A percentile compares a stretch with the other conserved stretches of the same genome.
phyloP scores from a whole-genome alignment of 2,797 vertebrate genomes.

The Pseudochromis fuscus region DNA sequence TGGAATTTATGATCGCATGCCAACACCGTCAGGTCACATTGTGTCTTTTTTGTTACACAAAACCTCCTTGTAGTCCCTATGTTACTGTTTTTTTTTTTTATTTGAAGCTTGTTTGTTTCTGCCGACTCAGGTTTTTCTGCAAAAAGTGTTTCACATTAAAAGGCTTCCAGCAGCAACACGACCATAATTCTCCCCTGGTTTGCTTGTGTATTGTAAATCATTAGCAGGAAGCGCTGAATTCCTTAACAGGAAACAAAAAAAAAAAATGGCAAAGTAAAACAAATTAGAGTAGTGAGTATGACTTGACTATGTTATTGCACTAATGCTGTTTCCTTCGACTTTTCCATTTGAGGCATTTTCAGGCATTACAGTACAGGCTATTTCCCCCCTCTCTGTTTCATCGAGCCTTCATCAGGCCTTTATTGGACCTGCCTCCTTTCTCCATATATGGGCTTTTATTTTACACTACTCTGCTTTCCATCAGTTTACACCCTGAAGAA shows the following conservation, averaged over 20 bases:
- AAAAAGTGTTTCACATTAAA: background rate
- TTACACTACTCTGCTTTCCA: background rate
- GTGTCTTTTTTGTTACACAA: too few relatives aligned
- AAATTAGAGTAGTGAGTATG: background rate
- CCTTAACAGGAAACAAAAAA: background rate
- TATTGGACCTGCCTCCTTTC: background rate
- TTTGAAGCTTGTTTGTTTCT: background rate
- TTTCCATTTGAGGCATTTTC: background rate
- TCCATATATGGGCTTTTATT: conserved; percentile 5
- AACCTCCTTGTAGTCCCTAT: too few relatives aligned
- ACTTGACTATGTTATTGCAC: background rate
- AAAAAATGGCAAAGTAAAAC: background rate
- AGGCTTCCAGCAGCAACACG: background rate
- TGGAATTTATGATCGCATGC: too few relatives aligned
- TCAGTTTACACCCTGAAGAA: conserved; percentile 9
- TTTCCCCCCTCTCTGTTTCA: background rate
- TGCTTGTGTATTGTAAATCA: background rate
- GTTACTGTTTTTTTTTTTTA: background rate
- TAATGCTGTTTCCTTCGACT: background rate
- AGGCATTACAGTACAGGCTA: background rate
- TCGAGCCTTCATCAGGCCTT: background rate
- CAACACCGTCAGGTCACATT: too few relatives aligned
- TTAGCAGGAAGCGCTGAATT: background rate
- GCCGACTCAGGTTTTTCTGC: background rate
- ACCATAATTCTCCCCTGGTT: too few relatives aligned